Percentiles rank a stretch among this genome's conserved stretches.
phyloP scores from a whole-genome alignment of 2,113 vertebrate genomes.

The Gnathonemus longibarbis region DNA sequence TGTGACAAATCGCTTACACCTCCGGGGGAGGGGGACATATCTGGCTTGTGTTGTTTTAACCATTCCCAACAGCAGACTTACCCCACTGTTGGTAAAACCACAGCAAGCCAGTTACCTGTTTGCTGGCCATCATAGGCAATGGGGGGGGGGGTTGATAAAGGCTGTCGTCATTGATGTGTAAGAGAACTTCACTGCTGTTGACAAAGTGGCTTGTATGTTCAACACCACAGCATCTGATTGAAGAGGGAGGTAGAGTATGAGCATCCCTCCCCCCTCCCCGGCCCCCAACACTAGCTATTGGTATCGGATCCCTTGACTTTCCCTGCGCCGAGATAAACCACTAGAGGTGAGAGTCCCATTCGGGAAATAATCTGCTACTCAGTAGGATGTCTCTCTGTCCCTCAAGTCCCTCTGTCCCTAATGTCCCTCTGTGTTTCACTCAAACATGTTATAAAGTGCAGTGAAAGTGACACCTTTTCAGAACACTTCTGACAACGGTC shows the following conservation, averaged over 20 bases:
- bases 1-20: slow-evolving; percentile 79
- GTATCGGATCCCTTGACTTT: slow-evolving; percentile 65
- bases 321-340: slow-evolving; percentile 68
- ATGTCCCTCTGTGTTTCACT: slow-evolving; percentile 67
- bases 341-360: slow-evolving; percentile 55
- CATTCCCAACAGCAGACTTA: slow-evolving; percentile 67
- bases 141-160: background rate
- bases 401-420: slow-evolving; percentile 68
- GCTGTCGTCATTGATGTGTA: background rate
- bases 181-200: slow-evolving; percentile 22
- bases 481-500: slow-evolving; percentile 81
- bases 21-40: slow-evolving; percentile 86
- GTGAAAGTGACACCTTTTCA: slow-evolving; percentile 76
- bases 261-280: slow-evolving; percentile 32
- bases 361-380: slow-evolving; percentile 70
- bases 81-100: slow-evolving; percentile 66
- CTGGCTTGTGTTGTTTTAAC: slow-evolving; percentile 86
- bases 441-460: slow-evolving; percentile 58
- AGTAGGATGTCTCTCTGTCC: slow-evolving; percentile 52
- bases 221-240: slow-evolving; percentile 24
- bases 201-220: slow-evolving; percentile 46
- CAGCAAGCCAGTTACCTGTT: slow-evolving; percentile 69
- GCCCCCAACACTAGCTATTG: slow-evolving; percentile 45
- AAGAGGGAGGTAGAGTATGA: slow-evolving; percentile 41
- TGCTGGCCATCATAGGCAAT: background rate